Base-by-base conservation (phyloP, 1,140 invertebrate genomes). In the Drosophila nasuta region DNA sequence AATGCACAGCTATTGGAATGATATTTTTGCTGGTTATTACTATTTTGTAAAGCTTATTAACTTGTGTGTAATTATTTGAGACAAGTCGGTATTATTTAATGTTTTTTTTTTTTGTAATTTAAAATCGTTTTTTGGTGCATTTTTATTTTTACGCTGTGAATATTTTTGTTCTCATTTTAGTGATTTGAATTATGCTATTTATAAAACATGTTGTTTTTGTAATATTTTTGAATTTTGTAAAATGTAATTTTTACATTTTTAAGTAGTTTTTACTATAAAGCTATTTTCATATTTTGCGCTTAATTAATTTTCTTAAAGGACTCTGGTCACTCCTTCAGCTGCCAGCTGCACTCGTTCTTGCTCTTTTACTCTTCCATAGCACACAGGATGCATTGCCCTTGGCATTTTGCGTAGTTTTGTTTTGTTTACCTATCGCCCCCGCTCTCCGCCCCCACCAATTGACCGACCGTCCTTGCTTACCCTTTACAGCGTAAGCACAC, bases 301-400 rank as follows among this genome's bases (percentile, higher is more conserved):
- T 33, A 38, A 38, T 38, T 38, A 10, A 38, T 38, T 38, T 43
- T 13, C 41, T n/a, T 43, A 13, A 43, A 43, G 41, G 5, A 13
- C 41, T 43, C 41, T 43, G n/a, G 41, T 4, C 11, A 43, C 41
- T n/a, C 41, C 20, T 25, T 45, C 35, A 48, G 20, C 15, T 64
- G 33, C 35, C 60, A 43, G 33, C 48, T 64, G 62, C 62, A 64
- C 15, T 64, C 49, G 43, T 45, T 33, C 7, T 7, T 33, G 30
- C 30, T 33, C 30, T 33, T 33, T 62, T 59, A 60, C 60, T 54
- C 57, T 51, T 65, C 46, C 45, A 20, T 63, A 46, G 41, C 41
- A 43, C 41, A 43, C 30, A 62, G 48, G 58, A 75, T 73, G 70
- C 65, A 68, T 56, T 62, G 71, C 66, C 71, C 65, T 74, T 74